Conservation (phyloP, 2,888 invertebrate genomes). For the Spilosoma lubricipeda region DNA sequence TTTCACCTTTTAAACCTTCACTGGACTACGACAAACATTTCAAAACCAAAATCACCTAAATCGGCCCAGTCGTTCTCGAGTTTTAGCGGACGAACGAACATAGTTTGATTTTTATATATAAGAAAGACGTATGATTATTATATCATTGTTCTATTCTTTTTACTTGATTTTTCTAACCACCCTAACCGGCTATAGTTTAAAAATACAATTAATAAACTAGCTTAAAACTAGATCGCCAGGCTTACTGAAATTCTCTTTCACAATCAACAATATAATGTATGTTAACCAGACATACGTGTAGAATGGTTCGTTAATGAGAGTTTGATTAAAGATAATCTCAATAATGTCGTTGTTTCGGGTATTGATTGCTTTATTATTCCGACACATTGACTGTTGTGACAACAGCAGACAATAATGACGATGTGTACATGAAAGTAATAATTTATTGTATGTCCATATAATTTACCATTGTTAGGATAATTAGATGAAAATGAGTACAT, state of each 20-base stretch:
- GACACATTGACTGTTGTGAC: not conserved
- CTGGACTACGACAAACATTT: too few species aligned
- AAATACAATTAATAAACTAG: not conserved
- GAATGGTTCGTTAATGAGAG: not conserved
- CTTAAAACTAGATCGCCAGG: not conserved
- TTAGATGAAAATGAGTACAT: not conserved
- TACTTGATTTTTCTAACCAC: not conserved
- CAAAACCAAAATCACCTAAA: too few species aligned
- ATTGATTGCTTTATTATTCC: not conserved
- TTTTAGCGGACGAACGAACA: too few species aligned
- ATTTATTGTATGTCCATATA: not conserved
- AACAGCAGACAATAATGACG: not conserved
- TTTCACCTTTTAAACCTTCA: too few species aligned
- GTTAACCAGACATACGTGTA: not conserved
- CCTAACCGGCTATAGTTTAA: not conserved
- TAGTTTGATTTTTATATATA: too few species aligned
- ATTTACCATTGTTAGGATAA: not conserved
- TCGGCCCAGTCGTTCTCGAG: too few species aligned
- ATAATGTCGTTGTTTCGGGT: not conserved
- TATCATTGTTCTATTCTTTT: not conserved
- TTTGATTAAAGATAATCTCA: not conserved
- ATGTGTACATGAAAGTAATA: not conserved
- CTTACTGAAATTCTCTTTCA: not conserved
- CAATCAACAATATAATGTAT: not conserved
- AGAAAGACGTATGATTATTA: too few species aligned